These are phyloP conservation scores for Oryzias melastigma DNA, from an alignment of 2,113 vertebrate species.

Conservation along the genomic window DNA sequence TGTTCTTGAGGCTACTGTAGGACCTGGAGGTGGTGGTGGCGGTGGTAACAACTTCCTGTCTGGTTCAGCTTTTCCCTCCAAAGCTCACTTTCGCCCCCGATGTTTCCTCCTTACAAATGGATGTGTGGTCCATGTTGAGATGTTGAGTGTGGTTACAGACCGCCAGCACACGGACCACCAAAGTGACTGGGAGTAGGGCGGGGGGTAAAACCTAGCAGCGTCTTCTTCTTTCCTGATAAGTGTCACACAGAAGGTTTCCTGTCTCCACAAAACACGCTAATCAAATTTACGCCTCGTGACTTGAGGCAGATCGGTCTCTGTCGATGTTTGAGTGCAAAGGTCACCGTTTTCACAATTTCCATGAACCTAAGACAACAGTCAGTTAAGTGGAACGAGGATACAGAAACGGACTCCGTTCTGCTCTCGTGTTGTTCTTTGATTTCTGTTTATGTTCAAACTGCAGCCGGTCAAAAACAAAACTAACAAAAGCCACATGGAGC, in stretches of 20 bases:
- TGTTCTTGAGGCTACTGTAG: slow-evolving; percentile 30
- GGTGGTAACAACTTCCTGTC: slow-evolving; percentile 70
- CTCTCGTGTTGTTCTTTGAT: no score
- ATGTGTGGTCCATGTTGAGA: slow-evolving; percentile 72
- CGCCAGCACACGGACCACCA: slow-evolving; percentile 61
- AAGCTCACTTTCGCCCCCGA: slow-evolving; percentile 51
- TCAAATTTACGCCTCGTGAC: background rate
- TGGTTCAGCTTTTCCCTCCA: slow-evolving; percentile 62
- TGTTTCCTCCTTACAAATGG: slow-evolving; percentile 57
- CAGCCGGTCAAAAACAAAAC: no score
- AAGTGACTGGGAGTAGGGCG: slow-evolving; percentile 22
- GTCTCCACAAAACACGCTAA: background rate
- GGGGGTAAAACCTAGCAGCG: background rate
- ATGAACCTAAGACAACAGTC: no score
- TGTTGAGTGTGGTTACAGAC: slow-evolving; percentile 55
- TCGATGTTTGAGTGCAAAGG: no score
- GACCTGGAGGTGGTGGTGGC: slow-evolving; percentile 7
- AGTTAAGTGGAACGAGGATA: no score
- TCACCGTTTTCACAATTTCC: no score
- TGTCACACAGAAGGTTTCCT: no score
- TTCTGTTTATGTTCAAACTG: no score
- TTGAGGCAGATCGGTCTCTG: no score
- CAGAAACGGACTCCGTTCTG: no score
- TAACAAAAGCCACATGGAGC: no score
- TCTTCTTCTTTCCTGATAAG: no score